These are phyloP conservation scores for Brenthis daphne DNA, from an alignment of 2,888 invertebrate genomes.

Conservation along the genomic window DNA sequence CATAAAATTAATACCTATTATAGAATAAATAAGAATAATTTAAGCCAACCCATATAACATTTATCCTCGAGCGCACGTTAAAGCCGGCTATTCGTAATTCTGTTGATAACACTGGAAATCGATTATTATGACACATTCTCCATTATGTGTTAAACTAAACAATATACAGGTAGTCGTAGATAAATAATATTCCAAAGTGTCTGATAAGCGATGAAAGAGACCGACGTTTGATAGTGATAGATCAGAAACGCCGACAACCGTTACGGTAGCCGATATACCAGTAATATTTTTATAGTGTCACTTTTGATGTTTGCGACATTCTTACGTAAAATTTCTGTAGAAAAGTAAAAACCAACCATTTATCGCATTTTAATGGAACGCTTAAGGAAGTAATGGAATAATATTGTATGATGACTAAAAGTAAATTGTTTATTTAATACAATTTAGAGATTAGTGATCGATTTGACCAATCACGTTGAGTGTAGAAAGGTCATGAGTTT, in stretches of 20 bases:
- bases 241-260: constrained; percentile 59
- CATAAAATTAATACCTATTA: not conserved
- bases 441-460: too few species aligned
- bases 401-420: too few species aligned
- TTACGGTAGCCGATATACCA: constrained; percentile 62
- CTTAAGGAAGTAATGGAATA: too few species aligned
- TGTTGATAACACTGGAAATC: constrained; percentile 37
- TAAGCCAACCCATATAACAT: not conserved
- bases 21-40: not conserved
- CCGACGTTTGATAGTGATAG: constrained; percentile 59
- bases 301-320: constrained; percentile 59
- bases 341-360: not conserved
- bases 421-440: too few species aligned
- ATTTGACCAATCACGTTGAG: too few species aligned
- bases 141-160: constrained; percentile 54
- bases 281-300: constrained; percentile 56
- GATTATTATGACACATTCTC: constrained; percentile 50
- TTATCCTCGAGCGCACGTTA: constrained; percentile 2
- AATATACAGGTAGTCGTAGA: constrained; percentile 68
- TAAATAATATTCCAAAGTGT: constrained; percentile 63
- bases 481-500: too few species aligned
- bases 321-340: not conserved
- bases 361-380: not conserved
- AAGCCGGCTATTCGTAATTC: constrained; percentile 16
- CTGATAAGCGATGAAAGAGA: constrained; percentile 63